Evolutionary conservation across 2,888 invertebrate species (phyloP).

Genomic region (Mesorhabditis spiculigera): DNA sequence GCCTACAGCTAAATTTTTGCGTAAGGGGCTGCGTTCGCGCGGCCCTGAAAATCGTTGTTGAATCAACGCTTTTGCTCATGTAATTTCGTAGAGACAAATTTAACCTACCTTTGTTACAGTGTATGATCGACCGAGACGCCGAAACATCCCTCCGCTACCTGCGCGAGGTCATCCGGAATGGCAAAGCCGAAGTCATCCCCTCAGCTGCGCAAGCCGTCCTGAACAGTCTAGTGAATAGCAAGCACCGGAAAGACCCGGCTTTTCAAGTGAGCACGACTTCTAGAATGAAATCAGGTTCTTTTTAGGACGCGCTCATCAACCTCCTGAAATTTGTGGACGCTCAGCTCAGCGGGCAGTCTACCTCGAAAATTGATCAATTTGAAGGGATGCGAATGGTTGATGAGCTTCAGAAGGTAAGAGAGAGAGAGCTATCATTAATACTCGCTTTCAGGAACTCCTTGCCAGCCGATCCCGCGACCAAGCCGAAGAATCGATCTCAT

Average conservation of each 20-base stretch:
- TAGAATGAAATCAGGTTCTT: not conserved
- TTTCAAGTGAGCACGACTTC: conserved; percentile 4
- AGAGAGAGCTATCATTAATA: not conserved
- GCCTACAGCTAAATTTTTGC: too few species aligned
- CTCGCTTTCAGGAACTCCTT: not conserved
- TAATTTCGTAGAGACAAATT: too few species aligned
- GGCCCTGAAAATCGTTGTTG: too few species aligned
- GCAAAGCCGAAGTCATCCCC: conserved; percentile 1
- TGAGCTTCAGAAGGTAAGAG: not conserved
- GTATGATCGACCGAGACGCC: not conserved
- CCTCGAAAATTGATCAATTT: conserved; percentile 1
- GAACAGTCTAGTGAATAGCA: conserved; percentile 2
- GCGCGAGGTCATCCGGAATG: not conserved
- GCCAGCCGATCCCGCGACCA: not conserved
- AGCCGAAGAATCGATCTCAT: not conserved
- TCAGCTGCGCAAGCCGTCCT: not conserved
- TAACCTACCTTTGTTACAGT: not conserved
- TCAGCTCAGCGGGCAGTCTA: not conserved
- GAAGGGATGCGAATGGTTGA: conserved; percentile 3
- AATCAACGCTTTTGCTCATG: too few species aligned
- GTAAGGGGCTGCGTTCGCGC: too few species aligned
- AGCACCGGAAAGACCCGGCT: not conserved
- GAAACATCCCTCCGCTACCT: not conserved
- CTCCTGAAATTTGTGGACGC: not conserved
- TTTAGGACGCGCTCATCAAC: not conserved